A percentile compares a stretch with the other conserved stretches of the same genome.
These are phyloP conservation scores for Mus pahari DNA, from an alignment of 2,113 vertebrate species.

Conservation along the genomic window DNA sequence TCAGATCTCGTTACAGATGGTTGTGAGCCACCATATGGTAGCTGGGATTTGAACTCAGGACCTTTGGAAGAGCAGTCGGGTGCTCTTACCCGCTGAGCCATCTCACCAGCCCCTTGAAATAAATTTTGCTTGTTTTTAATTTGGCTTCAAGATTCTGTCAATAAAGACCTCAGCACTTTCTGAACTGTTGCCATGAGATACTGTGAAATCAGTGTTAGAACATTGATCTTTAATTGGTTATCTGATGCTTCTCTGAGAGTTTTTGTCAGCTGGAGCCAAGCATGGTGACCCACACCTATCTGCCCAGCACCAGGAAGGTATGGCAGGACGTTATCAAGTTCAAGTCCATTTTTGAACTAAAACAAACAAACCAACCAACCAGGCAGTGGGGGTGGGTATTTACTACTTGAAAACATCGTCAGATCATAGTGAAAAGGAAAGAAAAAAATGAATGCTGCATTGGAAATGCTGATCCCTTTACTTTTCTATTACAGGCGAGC, in stretches of 20 bases:
- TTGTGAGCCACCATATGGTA: too few species aligned
- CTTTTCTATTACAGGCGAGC: constrained; percentile 90
- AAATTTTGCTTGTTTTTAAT: constrained; percentile 21
- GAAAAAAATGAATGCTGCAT: neutral
- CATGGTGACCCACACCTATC: neutral
- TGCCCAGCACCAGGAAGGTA: neutral
- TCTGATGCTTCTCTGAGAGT: constrained; percentile 43
- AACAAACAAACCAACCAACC: neutral
- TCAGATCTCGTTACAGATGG: too few species aligned
- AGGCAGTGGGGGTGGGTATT: too few species aligned
- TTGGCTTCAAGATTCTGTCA: constrained; percentile 52
- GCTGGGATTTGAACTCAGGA: too few species aligned
- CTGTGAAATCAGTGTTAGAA: constrained; percentile 46
- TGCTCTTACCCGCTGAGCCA: too few species aligned
- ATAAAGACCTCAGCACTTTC: neutral
- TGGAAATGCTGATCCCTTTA: constrained; percentile 66
- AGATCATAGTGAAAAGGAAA: constrained; percentile 33
- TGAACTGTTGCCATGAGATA: constrained; percentile 19
- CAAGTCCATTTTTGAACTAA: neutral
- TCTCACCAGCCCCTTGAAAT: too few species aligned
- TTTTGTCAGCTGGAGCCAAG: neutral
- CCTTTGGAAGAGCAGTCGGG: too few species aligned
- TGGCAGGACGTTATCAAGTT: neutral
- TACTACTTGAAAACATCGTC: neutral
- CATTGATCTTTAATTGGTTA: constrained; percentile 21